Evolutionary conservation across 2,797 vertebrate genomes (phyloP).

Genomic region (Microchirus variegatus): DNA sequence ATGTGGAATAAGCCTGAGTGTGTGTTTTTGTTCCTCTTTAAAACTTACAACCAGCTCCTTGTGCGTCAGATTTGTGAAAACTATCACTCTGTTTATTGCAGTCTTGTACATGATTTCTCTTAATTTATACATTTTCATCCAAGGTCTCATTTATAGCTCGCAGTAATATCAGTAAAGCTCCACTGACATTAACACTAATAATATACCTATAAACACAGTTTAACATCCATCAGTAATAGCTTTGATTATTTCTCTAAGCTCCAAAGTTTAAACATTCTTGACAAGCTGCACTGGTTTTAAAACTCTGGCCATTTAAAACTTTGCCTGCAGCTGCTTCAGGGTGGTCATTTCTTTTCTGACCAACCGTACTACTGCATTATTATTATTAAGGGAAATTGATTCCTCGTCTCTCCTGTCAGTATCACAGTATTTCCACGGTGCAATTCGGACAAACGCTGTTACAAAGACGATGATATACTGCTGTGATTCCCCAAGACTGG

Average conservation of each 20-base stretch:
- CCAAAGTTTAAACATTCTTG: conserved; percentile 32
- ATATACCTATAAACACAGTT: conserved; percentile 17
- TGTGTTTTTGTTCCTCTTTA: conserved; percentile 19
- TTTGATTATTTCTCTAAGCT: conserved; percentile 43
- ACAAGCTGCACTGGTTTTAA: conserved; percentile 11
- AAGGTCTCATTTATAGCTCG: conserved; percentile 21
- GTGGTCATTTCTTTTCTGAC: conserved; percentile 60
- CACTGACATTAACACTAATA: conserved; percentile 29
- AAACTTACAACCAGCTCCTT: conserved; percentile 37
- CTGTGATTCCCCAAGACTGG: no score
- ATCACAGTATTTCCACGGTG: conserved; percentile 40
- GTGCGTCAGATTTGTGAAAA: conserved; percentile 41
- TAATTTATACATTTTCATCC: conserved; percentile 27
- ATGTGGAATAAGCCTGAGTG: conserved; percentile 42
- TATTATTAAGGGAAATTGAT: conserved; percentile 34
- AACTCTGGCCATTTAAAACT: conserved; percentile 19
- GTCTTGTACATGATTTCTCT: conserved; percentile 13
- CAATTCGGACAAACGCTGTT: conserved; percentile 27
- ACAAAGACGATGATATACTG: not conserved
- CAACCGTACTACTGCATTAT: conserved; percentile 8
- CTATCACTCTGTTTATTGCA: conserved; percentile 26
- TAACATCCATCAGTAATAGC: conserved; percentile 28
- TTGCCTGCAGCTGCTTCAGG: conserved; percentile 40
- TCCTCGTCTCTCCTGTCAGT: conserved; percentile 45
- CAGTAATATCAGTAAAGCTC: conserved; percentile 16